phyloP scores from a whole-genome alignment of 2,888 invertebrate genomes.

The Eupeodes luniger region DNA sequence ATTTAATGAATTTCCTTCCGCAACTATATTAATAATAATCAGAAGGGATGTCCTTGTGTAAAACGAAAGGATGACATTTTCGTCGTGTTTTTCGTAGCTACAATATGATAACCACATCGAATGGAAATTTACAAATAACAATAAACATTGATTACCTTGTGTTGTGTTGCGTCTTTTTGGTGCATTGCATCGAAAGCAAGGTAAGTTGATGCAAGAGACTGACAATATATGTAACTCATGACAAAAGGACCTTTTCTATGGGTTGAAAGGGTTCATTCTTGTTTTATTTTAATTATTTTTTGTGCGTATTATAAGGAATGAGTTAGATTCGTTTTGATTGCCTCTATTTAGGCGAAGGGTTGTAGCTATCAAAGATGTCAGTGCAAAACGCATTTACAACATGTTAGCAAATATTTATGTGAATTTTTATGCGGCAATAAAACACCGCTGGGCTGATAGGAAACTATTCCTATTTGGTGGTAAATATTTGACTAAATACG shows the following conservation, averaged over 20 bases:
- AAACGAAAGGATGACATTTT: conserved; percentile 44
- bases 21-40: conserved; percentile 56
- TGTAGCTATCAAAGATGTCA: conserved; percentile 38
- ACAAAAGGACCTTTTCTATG: conserved; percentile 54
- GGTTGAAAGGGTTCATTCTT: conserved; percentile 67
- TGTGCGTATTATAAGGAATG: conserved; percentile 22
- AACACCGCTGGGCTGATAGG: no score
- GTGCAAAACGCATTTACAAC: conserved; percentile 45
- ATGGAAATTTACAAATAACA: conserved; percentile 73
- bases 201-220: conserved; percentile 25
- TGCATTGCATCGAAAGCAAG: conserved; percentile 27
- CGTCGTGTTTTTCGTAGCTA: conserved; percentile 13
- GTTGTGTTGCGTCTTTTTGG: neutral
- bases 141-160: conserved; percentile 73
- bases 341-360: conserved; percentile 60
- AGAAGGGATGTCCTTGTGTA: conserved; percentile 55
- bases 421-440: no score
- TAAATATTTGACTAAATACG: no score
- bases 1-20: conserved; percentile 69
- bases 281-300: conserved; percentile 71
- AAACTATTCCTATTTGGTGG: no score
- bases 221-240: conserved; percentile 55
- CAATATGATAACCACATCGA: conserved; percentile 69
- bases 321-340: conserved; percentile 45
- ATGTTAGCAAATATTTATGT: conserved; percentile 35